These are phyloP conservation scores for Nautilus pompilius DNA, from an alignment of 1,140 invertebrate genomes.

Conservation along the genomic window DNA sequence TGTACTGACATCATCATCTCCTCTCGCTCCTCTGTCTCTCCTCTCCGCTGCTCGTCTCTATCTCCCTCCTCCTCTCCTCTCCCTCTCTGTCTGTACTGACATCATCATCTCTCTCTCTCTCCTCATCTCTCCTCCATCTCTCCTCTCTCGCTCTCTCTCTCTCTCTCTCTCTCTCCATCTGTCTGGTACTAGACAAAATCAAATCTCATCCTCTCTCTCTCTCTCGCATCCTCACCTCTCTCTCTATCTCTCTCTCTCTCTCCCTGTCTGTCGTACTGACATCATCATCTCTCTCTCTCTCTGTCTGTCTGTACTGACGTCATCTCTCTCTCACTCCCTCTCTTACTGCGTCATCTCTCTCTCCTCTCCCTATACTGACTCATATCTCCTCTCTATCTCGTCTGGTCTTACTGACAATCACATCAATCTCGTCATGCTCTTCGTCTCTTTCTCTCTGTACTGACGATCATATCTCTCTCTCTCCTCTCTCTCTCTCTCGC, in stretches of 20 bases:
- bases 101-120: not conserved
- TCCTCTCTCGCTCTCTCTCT: not conserved
- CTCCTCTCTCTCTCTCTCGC: not conserved
- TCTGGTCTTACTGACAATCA: too few species aligned
- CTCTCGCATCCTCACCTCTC: too few species aligned
- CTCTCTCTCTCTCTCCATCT: not conserved
- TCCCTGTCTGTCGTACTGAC: too few species aligned
- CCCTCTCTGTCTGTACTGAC: not conserved
- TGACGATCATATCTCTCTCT: not conserved
- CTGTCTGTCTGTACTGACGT: too few species aligned
- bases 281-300: too few species aligned
- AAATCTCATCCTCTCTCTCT: too few species aligned
- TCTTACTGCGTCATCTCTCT: too few species aligned
- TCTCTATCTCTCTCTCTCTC: too few species aligned
- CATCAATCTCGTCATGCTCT: too few species aligned
- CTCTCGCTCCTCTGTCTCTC: not conserved
- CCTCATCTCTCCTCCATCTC: not conserved
- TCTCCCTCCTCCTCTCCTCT: not conserved
- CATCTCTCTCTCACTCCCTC: too few species aligned
- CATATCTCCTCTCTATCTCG: too few species aligned
- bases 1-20: not conserved
- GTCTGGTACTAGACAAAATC: not conserved
- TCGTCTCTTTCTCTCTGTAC: not conserved
- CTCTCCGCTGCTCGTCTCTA: not conserved
- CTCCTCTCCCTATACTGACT: too few species aligned